Evolutionary conservation across 2,797 vertebrate species (phyloP).

Genomic region (Poliocrania exsul): DNA sequence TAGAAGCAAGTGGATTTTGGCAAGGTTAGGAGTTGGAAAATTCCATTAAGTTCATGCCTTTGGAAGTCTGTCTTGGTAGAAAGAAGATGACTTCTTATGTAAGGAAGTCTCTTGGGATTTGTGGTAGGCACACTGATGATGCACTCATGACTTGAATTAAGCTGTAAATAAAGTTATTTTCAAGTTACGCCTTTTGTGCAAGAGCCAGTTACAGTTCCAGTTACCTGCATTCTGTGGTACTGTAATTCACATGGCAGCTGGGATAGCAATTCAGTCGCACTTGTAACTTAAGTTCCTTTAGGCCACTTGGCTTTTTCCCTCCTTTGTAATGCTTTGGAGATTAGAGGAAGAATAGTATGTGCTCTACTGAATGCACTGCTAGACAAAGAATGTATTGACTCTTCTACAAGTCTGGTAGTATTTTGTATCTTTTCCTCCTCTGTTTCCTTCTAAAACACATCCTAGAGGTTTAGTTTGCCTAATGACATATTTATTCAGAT

Average conservation of each 20-base stretch:
- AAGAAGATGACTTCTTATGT: not conserved
- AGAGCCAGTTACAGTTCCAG: not conserved
- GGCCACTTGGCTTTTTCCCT: not conserved
- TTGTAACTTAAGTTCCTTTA: not conserved
- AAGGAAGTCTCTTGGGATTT: not conserved
- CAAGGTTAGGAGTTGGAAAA: not conserved
- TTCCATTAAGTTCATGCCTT: not conserved
- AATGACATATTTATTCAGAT: not conserved
- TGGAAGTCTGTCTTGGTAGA: not conserved
- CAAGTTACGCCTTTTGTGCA: not conserved
- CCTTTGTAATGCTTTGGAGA: fast-evolving
- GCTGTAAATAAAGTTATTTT: not conserved
- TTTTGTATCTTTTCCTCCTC: not conserved
- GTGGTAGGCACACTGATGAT: not conserved
- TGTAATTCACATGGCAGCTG: not conserved
- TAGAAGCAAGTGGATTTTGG: not conserved
- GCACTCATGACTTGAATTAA: not conserved
- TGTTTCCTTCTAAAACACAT: not conserved
- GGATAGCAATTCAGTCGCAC: not conserved
- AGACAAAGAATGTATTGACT: not conserved
- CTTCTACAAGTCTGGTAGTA: not conserved
- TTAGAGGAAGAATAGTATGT: not conserved
- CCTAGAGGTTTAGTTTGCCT: not conserved
- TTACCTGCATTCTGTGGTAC: not conserved
- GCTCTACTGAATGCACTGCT: not conserved